Base-by-base conservation (phyloP, 2,888 invertebrate species). In the Alcis repandata region DNA sequence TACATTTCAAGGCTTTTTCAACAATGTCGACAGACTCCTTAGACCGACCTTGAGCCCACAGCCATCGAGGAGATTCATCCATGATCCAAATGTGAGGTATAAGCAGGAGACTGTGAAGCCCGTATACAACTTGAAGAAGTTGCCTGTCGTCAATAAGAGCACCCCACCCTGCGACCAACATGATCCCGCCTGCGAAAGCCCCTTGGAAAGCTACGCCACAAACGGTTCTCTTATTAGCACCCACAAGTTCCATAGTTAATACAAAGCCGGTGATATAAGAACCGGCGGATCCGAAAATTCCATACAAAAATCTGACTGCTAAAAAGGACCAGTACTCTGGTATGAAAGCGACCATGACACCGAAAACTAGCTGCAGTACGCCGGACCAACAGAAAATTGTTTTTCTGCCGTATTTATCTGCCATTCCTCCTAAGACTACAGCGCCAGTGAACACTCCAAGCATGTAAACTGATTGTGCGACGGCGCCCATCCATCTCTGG, bases 11-110 rank as follows among this genome's bases (percentile, higher is more conserved):
- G n/a, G 95, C 97, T 79, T 95, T 96, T 73, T 95, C 94, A 4
- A 97, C 95, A 68, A 98, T 97, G 10, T 94, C 94, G 0, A 97
- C 94, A 0, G 97, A 96, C 86, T 97, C 96, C 54, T 94, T 94
- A 0, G 94, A 91, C 51, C 96, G 94, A 0, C 97, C 97, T 82
- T 97, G 97, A 38, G 96, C 95, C 97, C 98, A 98, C 8, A 98
- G 87, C 98, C 98, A 98, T 15, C 97, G 94, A 0, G 97, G 97
- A 8, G 97, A 98, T 89, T 98, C 98, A 76, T 98, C 97, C 95
- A 98, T 96, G 4, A 97, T 88, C 98, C 98, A 97, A 95, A 97
- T 97, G 80, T 98, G 97, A 0, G 95, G 96, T 36, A 97, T 86
- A 0, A 98, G 93, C 0, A 97, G 82, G 17, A 95, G 86, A 56